phyloP scores from a whole-genome alignment of 2,113 vertebrate species.

The Oryzias melastigma region DNA sequence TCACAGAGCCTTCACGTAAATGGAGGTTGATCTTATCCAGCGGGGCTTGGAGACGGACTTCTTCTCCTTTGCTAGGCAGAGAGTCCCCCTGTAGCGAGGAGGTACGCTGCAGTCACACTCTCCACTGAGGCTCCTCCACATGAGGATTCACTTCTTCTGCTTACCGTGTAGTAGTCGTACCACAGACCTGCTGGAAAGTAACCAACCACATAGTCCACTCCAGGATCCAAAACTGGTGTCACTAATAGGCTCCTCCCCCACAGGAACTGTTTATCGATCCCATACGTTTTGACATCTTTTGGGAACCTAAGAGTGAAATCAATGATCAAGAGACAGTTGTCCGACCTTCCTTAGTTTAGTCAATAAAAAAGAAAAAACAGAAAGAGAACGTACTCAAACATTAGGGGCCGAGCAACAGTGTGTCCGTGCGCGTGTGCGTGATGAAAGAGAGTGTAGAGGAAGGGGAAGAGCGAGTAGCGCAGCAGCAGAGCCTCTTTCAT shows the following conservation, averaged over 20 bases:
- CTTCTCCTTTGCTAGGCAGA: constrained; percentile 80
- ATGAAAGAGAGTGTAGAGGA: constrained; percentile 89
- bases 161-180: constrained; percentile 86
- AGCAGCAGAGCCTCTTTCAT: constrained; percentile 84
- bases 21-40: constrained; percentile 87
- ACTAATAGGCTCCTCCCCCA: constrained; percentile 85
- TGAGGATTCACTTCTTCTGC: neutral
- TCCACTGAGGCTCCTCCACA: neutral
- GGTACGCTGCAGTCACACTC: neutral
- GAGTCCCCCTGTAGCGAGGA: constrained; percentile 72
- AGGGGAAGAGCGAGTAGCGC: constrained; percentile 85
- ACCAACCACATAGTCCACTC: constrained; percentile 72
- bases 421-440: constrained; percentile 80
- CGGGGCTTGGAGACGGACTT: constrained; percentile 76
- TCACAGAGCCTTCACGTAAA: constrained; percentile 80
- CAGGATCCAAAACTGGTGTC: constrained; percentile 81
- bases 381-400: constrained; percentile 81
- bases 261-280: constrained; percentile 85
- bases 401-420: constrained; percentile 81
- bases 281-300: constrained; percentile 73
- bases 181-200: constrained; percentile 84
- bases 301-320: constrained; percentile 75
- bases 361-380: neutral
- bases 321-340: neutral
- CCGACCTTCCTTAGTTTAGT: too few species aligned